phyloP scores from a whole-genome alignment of 2,888 invertebrate genomes.

The Eumerus sabulonum region DNA sequence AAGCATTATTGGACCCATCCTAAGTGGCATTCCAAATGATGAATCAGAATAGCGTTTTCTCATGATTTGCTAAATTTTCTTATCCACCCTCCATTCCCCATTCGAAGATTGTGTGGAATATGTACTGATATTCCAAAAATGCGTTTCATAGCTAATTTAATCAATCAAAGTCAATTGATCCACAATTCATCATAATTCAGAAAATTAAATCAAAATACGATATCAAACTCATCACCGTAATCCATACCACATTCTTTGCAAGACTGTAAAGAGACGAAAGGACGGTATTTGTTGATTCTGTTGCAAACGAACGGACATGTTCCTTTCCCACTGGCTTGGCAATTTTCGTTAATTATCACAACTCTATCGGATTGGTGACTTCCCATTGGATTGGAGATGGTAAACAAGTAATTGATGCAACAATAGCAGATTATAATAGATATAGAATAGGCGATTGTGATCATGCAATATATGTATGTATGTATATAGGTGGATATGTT shows the following conservation, averaged over 20 bases:
- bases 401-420: conserved; percentile 28
- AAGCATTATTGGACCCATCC: too few relatives aligned
- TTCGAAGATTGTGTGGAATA: not conserved
- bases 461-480: too few relatives aligned
- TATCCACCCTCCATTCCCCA: not conserved
- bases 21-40: too few relatives aligned
- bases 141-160: conserved; percentile 33
- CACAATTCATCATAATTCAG: conserved; percentile 41
- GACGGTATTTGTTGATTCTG: not conserved
- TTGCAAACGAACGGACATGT: conserved; percentile 26
- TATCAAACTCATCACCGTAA: conserved; percentile 5
- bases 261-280: too few relatives aligned
- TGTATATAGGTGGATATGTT: too few relatives aligned
- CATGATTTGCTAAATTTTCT: not conserved
- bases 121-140: conserved; percentile 30
- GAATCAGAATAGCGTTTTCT: not conserved
- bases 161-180: conserved; percentile 41
- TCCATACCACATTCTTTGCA: conserved; percentile 1
- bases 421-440: not conserved
- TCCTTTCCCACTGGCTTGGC: conserved; percentile 35
- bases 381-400: conserved; percentile 35
- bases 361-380: conserved; percentile 41
- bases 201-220: conserved; percentile 37
- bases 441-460: not conserved
- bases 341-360: conserved; percentile 51